These are phyloP conservation scores for Uloborus plumipes DNA, from an alignment of 2,888 invertebrate species.

Conservation along the genomic window DNA sequence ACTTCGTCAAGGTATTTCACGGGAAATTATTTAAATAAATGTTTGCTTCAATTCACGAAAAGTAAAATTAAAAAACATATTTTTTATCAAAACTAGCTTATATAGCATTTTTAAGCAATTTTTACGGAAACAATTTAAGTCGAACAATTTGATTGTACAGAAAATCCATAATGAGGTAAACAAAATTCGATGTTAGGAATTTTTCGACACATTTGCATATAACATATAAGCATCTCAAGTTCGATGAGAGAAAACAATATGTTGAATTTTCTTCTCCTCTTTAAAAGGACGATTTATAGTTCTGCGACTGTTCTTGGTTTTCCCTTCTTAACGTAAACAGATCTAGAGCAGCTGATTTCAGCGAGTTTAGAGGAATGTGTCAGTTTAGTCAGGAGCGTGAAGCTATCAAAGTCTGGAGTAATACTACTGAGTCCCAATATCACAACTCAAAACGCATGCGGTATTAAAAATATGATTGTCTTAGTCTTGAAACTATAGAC, in stretches of 20 bases:
- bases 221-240: background rate
- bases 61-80: background rate
- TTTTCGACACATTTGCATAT: background rate
- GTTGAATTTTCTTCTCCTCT: background rate
- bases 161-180: background rate
- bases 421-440: no score
- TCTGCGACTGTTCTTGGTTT: constrained; percentile 17
- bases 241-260: background rate
- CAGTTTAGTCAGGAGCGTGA: no score
- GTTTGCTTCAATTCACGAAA: no score
- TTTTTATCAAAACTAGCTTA: background rate
- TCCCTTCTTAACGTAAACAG: constrained; percentile 45
- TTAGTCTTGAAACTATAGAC: no score
- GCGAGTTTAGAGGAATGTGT: constrained; percentile 3
- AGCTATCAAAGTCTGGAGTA: no score
- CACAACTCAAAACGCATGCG: no score
- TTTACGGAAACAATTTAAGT: no score
- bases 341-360: constrained; percentile 46
- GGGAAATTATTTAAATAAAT: no score
- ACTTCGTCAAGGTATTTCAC: no score
- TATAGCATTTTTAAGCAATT: background rate
- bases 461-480: no score
- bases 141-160: background rate
- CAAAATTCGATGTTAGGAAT: background rate
- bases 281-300: no score